Evolutionary conservation across 2,888 invertebrate genomes (phyloP), one percentile per base, ranked within the genome.

Genomic region (Crocallis elinguaria): DNA sequence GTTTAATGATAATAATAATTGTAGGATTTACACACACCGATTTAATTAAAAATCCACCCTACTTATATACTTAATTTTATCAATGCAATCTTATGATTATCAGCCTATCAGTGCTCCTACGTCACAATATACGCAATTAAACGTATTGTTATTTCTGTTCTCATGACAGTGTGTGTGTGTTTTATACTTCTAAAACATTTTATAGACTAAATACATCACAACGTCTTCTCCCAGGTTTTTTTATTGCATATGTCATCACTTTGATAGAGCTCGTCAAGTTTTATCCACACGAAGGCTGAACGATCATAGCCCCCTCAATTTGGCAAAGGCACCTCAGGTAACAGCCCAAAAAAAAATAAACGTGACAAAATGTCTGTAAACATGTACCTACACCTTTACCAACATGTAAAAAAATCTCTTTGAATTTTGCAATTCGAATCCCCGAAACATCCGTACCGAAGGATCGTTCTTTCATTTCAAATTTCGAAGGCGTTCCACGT

Each of bases 361-460:
- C 90, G 90, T 91, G 90, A 91, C 89, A 89, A 88, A 90, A 90
- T 89, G 89, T 86, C 85, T 78, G 88, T 86, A 90, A 90, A 90
- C 90, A 91, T 83, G 86, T 91, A 89, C 89, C 90, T 88, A 82
- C 49, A 49, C 79, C 76, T 72, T 76, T 70, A 69, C 77, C 71
- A 76, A 74, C 75, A 73, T 67, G 55, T 67, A 76, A 75, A 84
- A 80, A 77, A 70, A 73, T 45, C 57, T 73, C 73, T 73, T 82
- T 69, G 68, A 79, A 82, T 78, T 81, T 74, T 69, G 77, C 80
- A 79, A 77, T 77, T 64, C 71, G 74, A 79, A 79, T 74, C 69
- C 67, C 69, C 58, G 68, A 76, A 76, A 57, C 57, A 57, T 59
- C 74, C 81, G 82, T 81, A 76, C 81, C 88, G 84, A 84, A 88